Base-by-base conservation (phyloP, 2,797 vertebrate genomes). In the Darevskia nairensis region DNA sequence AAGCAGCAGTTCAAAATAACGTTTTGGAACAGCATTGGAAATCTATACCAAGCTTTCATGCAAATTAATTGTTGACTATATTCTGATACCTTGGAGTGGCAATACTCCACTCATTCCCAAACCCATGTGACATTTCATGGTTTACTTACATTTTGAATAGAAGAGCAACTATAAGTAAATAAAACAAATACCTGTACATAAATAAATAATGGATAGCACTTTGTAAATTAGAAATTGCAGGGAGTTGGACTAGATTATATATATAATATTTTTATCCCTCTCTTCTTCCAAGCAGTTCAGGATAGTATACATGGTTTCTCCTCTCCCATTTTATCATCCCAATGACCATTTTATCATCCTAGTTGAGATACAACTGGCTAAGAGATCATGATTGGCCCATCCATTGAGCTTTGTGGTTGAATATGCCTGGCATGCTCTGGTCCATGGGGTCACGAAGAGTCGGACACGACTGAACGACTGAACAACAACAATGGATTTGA, bases 1-100 rank as follows among this genome's bases (percentile, higher is more conserved):
- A 85, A 81, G 71, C 15, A 46, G 78, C 50, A 72, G 8, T 86
- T 59, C 55, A 83, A 87, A 87, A 35, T 84, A 88, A 82, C 39
- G 27, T 78, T 78, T 88, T 86, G 55, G 13, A 79, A 29, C 35
- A 88, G 27, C 35, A 61, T 64, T 76, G 64, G 59, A 90, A 87
- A 90, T 50, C 44, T 39, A 44, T 50, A 35, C 15, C 59, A 69
- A 46, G 39, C 19, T 25, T 87, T 77, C 41, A 27, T 88, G 50
- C 55, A 59, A 90, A 78, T 72, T 78, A 85, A 78, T 85, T 39
- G 39, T 72, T 82, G 32, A 72, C 19, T 79, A 17, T 35, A 64
- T 29, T 89, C 23, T 66, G 23, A 46, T 69, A 35, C 2, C 23
- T 13, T 64, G 41, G 8, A 35, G 11, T 81, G 41, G 39, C 29